Evolutionary conservation across 2,888 invertebrate species (phyloP).

Genomic region (Marronus borbonicus): DNA sequence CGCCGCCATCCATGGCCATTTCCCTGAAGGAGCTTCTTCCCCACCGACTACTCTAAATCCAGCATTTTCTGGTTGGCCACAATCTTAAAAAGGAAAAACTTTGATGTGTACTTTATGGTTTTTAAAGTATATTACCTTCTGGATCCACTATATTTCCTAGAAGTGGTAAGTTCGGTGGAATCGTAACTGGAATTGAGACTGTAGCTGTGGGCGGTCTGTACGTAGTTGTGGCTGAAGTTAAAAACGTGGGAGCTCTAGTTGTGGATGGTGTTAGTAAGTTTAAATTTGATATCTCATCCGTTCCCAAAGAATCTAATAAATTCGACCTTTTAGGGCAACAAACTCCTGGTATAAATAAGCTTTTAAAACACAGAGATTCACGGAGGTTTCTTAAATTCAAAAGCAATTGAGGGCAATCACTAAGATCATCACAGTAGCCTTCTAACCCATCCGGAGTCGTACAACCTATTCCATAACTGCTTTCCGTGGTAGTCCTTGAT

Average conservation of each 20-base stretch:
- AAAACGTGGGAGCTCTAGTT: constrained; percentile 55
- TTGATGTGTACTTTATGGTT: background rate
- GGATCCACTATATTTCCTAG: constrained; percentile 55
- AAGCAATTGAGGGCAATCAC: constrained; percentile 89
- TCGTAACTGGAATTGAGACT: constrained; percentile 21
- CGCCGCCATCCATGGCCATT: constrained; percentile 98
- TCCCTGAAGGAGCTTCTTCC: constrained; percentile 85
- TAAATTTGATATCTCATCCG: constrained; percentile 35
- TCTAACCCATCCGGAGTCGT: constrained; percentile 86
- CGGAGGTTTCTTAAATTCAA: constrained; percentile 86
- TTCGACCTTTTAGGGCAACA: constrained; percentile 82
- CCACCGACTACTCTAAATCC: constrained; percentile 94
- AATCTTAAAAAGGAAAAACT: constrained; percentile 74
- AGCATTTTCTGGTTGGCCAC: constrained; percentile 87
- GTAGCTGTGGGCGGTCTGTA: constrained; percentile 56
- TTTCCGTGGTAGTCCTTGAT: constrained; percentile 58
- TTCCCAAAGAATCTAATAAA: constrained; percentile 48
- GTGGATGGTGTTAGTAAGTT: constrained; percentile 49
- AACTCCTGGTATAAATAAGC: constrained; percentile 92
- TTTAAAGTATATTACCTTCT: constrained; percentile 52
- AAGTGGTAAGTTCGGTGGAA: constrained; percentile 46
- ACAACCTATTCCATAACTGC: constrained; percentile 77
- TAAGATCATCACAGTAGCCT: constrained; percentile 89
- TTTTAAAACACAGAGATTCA: constrained; percentile 92
- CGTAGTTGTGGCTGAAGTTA: constrained; percentile 62